Percentiles rank a stretch among this genome's conserved stretches.
Conservation (phyloP, 1,140 invertebrate genomes). For the Varroa destructor region DNA sequence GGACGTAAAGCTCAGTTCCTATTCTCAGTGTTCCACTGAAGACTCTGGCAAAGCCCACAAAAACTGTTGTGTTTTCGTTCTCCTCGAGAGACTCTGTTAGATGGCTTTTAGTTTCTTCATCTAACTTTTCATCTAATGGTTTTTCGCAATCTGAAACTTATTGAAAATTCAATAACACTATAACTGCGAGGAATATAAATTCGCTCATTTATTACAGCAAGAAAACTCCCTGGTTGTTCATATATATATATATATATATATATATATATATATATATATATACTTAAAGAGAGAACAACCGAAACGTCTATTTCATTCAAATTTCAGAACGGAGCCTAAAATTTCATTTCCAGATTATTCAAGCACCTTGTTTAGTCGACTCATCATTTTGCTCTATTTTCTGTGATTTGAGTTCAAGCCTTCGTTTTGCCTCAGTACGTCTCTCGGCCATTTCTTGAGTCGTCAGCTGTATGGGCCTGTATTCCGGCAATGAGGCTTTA, state of each 20-base stretch:
- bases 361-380: too few relatives aligned
- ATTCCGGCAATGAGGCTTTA: constrained; percentile 51
- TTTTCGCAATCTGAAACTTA: constrained; percentile 35
- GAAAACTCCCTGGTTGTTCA: too few relatives aligned
- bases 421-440: constrained; percentile 49
- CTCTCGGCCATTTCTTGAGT: constrained; percentile 57
- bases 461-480: constrained; percentile 57
- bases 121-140: constrained; percentile 10
- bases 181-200: constrained; percentile 14
- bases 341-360: too few relatives aligned
- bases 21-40: constrained; percentile 71
- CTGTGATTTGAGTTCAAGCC: too few relatives aligned
- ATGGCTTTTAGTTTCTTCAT: constrained; percentile 25
- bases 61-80: constrained; percentile 50
- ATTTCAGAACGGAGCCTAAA: too few relatives aligned
- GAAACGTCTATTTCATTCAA: too few relatives aligned
- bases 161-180: constrained; percentile 19
- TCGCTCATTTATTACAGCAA: constrained; percentile 39
- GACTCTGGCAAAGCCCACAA: constrained; percentile 83
- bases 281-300: too few relatives aligned
- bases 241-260: too few relatives aligned
- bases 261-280: too few relatives aligned
- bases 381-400: too few relatives aligned
- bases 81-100: constrained; percentile 32
- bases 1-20: constrained; percentile 64